phyloP scores from a whole-genome alignment of 2,797 vertebrate genomes.

The Scolopax bukidnonensis region DNA sequence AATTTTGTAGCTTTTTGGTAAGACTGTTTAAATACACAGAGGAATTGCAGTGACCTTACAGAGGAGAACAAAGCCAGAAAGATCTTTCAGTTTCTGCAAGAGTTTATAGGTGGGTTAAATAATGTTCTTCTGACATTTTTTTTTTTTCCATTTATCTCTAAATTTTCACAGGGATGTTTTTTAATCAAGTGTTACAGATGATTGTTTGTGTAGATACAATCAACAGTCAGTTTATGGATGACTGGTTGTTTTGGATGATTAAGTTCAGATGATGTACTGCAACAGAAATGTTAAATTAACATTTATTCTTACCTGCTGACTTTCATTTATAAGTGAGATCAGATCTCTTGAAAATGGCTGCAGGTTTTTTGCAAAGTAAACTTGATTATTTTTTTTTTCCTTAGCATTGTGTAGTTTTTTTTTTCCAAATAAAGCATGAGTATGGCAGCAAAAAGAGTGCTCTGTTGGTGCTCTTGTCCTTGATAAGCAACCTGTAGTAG shows the following conservation, averaged over 20 bases:
- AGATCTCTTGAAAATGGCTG: slow-evolving; percentile 19
- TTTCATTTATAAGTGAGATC: slow-evolving; percentile 16
- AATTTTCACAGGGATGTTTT: neutral
- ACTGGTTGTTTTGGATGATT: neutral
- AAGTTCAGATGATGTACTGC: slow-evolving; percentile 23
- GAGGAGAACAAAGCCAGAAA: neutral
- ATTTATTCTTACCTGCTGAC: slow-evolving; percentile 33
- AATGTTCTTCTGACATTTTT: neutral
- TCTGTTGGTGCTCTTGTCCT: slow-evolving; percentile 11
- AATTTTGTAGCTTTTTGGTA: neutral
- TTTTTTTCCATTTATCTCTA: neutral
- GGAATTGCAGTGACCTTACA: neutral
- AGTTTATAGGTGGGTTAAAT: neutral
- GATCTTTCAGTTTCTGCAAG: neutral
- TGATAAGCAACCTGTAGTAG: neutral
- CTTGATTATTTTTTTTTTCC: slow-evolving; percentile 21
- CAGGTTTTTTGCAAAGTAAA: slow-evolving; percentile 49
- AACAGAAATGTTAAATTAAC: slow-evolving; percentile 34
- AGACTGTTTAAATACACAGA: neutral
- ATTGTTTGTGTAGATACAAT: slow-evolving; percentile 4
- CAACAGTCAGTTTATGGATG: neutral
- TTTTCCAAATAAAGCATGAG: slow-evolving; percentile 54
- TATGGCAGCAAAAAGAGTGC: slow-evolving; percentile 37
- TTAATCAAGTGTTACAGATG: neutral
- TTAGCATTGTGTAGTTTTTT: slow-evolving; percentile 20